These are phyloP conservation scores for Epizoanthus illoricatus DNA, from an alignment of 92 coral and sea anemone genomes.

Conservation along the genomic window DNA sequence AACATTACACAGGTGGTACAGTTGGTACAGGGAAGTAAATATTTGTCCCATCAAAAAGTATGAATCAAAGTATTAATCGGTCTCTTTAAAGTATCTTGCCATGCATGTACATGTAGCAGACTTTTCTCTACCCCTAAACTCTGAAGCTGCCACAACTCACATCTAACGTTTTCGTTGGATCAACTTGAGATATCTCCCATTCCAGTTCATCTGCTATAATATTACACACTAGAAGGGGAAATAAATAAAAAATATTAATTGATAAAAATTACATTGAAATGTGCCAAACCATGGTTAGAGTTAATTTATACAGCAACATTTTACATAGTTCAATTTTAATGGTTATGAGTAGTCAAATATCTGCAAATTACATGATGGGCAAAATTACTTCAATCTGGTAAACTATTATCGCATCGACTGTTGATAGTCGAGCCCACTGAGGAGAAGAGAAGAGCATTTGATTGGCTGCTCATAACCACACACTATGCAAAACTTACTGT, in stretches of 20 bases:
- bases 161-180: conserved; percentile 91
- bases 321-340: too few species aligned
- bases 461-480: too few species aligned
- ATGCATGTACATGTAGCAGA: background rate
- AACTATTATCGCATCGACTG: background rate
- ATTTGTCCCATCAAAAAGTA: too few species aligned
- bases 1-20: too few species aligned
- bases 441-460: too few species aligned
- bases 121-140: background rate
- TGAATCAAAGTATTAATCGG: background rate
- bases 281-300: too few species aligned
- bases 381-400: too few species aligned
- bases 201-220: conserved; percentile 90
- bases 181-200: conserved; percentile 91
- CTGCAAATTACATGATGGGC: background rate
- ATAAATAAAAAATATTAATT: background rate
- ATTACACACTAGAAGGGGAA: conserved; percentile 64
- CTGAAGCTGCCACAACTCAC: conserved; percentile 36
- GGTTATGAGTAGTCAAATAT: background rate
- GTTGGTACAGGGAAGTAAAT: too few species aligned
- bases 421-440: too few species aligned
- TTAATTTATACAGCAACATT: too few species aligned
- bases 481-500: background rate
- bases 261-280: background rate
- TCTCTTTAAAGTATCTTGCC: background rate